These are phyloP conservation scores for Serilophus lunatus DNA, from an alignment of 2,113 vertebrate genomes.

Conservation along the genomic window DNA sequence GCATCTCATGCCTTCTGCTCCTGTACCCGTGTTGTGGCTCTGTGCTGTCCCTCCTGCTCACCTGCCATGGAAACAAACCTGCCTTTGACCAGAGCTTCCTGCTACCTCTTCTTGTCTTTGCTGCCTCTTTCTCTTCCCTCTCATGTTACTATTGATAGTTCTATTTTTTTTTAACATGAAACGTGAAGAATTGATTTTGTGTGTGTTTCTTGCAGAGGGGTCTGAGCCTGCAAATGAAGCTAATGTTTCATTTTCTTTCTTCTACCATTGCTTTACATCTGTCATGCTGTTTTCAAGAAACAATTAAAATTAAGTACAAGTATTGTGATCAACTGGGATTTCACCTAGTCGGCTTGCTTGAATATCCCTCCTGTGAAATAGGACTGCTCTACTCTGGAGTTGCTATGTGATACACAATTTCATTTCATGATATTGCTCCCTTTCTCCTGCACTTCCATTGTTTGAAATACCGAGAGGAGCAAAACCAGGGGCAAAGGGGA, in stretches of 20 bases:
- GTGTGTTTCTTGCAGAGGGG: background rate
- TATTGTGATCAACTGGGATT: background rate
- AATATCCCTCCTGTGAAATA: background rate
- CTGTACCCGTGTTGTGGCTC: accelerated
- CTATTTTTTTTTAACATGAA: background rate
- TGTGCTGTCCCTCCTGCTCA: background rate
- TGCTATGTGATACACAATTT: background rate
- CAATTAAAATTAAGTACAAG: background rate
- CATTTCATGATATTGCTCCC: accelerated
- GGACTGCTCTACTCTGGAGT: background rate
- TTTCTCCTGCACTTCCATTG: background rate
- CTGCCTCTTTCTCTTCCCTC: background rate
- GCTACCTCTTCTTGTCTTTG: background rate
- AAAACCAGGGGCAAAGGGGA: background rate
- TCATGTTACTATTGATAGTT: background rate
- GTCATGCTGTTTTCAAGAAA: background rate
- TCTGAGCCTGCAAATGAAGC: background rate
- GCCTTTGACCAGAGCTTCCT: background rate
- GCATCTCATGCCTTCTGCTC: background rate
- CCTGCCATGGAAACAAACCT: background rate
- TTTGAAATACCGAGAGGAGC: background rate
- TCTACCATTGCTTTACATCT: background rate
- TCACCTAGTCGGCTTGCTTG: background rate
- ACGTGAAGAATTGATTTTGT: background rate
- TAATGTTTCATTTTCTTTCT: background rate